Percentiles rank a stretch among this genome's conserved stretches.
Conservation (phyloP, 2,113 vertebrate species). For the Embiotoca jacksoni region DNA sequence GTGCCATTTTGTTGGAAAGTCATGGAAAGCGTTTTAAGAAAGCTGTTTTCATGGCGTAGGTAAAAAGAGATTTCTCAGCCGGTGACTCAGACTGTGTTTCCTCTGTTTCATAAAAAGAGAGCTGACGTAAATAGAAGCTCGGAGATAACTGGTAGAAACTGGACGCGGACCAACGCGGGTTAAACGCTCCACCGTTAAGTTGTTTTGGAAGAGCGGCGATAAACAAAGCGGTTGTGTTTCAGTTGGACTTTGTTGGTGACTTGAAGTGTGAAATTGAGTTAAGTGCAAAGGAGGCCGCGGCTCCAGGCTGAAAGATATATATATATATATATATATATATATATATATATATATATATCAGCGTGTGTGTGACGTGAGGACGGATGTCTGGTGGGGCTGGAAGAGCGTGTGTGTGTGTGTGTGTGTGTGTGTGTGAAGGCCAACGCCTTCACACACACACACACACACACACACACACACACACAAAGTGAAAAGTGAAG, state of each 20-base stretch:
- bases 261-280: conserved; percentile 86
- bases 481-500: conserved; percentile 37
- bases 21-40: not conserved
- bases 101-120: not conserved
- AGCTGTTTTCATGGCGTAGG: conserved; percentile 15
- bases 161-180: conserved; percentile 75
- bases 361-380: conserved; percentile 52
- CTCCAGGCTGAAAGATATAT: conserved; percentile 73
- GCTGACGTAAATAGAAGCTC: conserved; percentile 62
- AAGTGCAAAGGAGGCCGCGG: conserved; percentile 79
- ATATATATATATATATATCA: conserved; percentile 66
- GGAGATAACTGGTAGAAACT: conserved; percentile 69
- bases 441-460: too few relatives aligned
- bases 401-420: conserved; percentile 18
- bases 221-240: conserved; percentile 85
- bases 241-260: conserved; percentile 78
- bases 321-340: not conserved
- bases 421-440: conserved; percentile 29
- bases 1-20: conserved; percentile 4
- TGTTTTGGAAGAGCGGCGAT: conserved; percentile 78
- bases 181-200: conserved; percentile 68
- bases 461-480: too few relatives aligned
- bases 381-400: conserved; percentile 63
- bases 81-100: conserved; percentile 5
- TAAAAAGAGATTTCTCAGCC: conserved; percentile 19